Conservation (phyloP, 2,797 vertebrate species). For the Paramormyrops hopkinsi region DNA sequence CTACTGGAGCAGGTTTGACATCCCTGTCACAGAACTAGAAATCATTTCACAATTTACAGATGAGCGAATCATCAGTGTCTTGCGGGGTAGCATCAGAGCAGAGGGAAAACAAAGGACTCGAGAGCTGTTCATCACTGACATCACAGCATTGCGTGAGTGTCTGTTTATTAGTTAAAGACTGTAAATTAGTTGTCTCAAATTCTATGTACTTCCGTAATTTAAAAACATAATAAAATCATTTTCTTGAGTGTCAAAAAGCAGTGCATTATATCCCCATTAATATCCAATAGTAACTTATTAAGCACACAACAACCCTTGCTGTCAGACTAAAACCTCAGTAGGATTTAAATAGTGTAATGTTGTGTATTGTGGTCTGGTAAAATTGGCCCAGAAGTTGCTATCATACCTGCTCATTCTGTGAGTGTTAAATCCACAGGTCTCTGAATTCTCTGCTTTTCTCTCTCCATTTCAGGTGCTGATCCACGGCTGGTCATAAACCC, state of each 20-base stretch:
- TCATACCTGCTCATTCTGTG: not conserved
- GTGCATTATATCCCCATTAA: not conserved
- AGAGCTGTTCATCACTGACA: constrained; percentile 38
- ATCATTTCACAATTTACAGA: constrained; percentile 52
- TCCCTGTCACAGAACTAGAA: constrained; percentile 50
- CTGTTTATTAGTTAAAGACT: constrained; percentile 24
- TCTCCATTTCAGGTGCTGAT: constrained; percentile 55
- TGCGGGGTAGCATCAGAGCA: constrained; percentile 37
- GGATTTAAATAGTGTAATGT: not conserved
- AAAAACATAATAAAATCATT: not conserved
- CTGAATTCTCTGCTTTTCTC: not conserved
- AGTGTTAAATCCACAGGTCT: not conserved
- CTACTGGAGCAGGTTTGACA: constrained; percentile 60
- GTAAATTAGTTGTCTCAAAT: not conserved
- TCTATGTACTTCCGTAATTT: not conserved
- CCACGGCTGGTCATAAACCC: constrained; percentile 62
- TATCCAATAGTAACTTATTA: not conserved
- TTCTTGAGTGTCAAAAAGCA: not conserved
- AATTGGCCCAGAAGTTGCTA: not conserved
- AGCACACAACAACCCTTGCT: not conserved
- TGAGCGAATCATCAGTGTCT: constrained; percentile 45
- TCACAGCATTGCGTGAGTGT: constrained; percentile 53
- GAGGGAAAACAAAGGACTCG: not conserved
- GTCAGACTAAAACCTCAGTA: not conserved
- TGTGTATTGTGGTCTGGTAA: not conserved